Evolutionary conservation across 2,113 vertebrate species (phyloP).

Genomic region (Urocitellus parryii): DNA sequence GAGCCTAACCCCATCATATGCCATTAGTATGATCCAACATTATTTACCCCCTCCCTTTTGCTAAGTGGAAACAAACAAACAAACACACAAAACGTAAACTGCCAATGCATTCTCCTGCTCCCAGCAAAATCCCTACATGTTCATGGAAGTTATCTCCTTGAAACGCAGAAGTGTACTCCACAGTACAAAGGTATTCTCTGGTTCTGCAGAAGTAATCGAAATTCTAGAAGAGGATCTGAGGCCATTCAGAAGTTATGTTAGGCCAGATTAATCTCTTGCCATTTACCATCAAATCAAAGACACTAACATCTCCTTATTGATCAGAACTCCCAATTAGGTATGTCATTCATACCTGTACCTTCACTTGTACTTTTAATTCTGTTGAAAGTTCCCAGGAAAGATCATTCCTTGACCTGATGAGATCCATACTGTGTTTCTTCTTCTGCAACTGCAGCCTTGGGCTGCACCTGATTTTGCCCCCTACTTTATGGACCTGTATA

Average conservation of each 20-base stretch:
- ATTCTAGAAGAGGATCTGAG: background rate
- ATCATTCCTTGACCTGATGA: background rate
- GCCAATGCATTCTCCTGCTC: background rate
- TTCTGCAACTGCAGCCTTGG: background rate
- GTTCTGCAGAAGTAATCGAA: background rate
- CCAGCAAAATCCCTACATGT: background rate
- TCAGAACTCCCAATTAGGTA: background rate
- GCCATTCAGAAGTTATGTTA: background rate
- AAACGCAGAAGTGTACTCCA: background rate
- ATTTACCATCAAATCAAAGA: background rate
- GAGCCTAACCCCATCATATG: background rate
- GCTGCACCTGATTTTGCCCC: background rate
- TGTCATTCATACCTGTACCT: background rate
- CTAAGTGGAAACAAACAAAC: background rate
- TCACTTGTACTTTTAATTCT: background rate
- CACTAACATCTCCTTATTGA: background rate
- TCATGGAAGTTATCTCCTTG: no score
- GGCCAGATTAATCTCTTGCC: background rate
- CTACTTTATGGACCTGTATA: background rate
- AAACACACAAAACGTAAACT: background rate
- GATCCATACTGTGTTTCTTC: background rate
- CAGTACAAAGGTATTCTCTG: background rate
- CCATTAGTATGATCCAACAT: background rate
- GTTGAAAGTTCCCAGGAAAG: background rate
- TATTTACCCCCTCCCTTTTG: background rate